phyloP scores from a whole-genome alignment of 2,888 invertebrate species.

The Drosophila anceps region DNA sequence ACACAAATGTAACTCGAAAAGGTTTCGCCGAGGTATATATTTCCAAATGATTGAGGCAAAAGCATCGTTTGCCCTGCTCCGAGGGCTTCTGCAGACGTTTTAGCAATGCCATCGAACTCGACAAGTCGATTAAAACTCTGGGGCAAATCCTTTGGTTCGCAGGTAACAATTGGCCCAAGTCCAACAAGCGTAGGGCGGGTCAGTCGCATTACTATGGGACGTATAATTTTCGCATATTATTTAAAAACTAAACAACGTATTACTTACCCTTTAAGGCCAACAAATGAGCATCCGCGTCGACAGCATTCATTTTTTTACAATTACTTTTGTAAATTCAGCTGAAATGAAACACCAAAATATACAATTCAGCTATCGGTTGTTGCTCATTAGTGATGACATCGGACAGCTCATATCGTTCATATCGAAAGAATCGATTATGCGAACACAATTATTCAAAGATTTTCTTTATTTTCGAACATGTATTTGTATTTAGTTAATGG shows the following conservation, averaged over 20 bases:
- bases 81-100: slow-evolving; percentile 91
- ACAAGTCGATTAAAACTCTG: slow-evolving; percentile 92
- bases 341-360: slow-evolving; percentile 7
- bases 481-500: slow-evolving; percentile 3
- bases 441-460: background rate
- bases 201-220: slow-evolving; percentile 93
- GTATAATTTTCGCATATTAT: background rate
- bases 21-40: slow-evolving; percentile 98
- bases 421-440: slow-evolving; percentile 7
- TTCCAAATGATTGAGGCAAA: slow-evolving; percentile 98
- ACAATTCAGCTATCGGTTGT: slow-evolving; percentile 9
- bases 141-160: slow-evolving; percentile 94
- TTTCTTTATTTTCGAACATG: background rate
- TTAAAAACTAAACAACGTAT: fast-evolving
- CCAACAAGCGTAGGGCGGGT: slow-evolving; percentile 96
- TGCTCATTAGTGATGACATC: slow-evolving; percentile 21
- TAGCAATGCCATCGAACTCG: slow-evolving; percentile 93
- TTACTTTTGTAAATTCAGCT: background rate
- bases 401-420: background rate
- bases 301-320: slow-evolving; percentile 71
- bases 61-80: slow-evolving; percentile 94
- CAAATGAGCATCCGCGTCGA: slow-evolving; percentile 83
- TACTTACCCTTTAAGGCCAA: slow-evolving; percentile 84
- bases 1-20: slow-evolving; percentile 99
- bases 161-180: slow-evolving; percentile 90